Evolutionary conservation across 1,140 invertebrate species (phyloP).

Genomic region (Scaptomyza graminum): DNA sequence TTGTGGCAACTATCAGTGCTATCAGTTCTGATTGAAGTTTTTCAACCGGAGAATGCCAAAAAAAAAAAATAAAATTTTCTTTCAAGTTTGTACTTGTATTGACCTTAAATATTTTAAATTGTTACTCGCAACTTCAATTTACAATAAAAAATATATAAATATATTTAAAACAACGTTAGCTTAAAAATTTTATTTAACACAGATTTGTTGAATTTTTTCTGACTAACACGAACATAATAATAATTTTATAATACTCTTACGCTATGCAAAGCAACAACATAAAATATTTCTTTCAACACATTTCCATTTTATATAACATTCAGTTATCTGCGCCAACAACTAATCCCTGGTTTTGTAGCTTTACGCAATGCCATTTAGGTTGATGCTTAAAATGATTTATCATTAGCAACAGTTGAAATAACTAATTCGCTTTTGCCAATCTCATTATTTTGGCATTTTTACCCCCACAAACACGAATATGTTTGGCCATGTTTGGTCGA

Average conservation of each 20-base stretch:
- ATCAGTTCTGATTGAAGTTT: conserved; percentile 14
- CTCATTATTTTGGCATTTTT: conserved; percentile 24
- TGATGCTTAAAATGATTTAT: conserved; percentile 1
- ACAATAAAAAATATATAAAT: too few species aligned
- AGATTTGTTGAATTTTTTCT: too few species aligned
- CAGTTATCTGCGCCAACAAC: not conserved
- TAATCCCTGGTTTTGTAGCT: not conserved
- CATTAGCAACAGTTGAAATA: conserved; percentile 15
- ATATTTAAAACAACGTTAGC: too few species aligned
- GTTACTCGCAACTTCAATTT: too few species aligned
- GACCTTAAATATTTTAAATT: too few species aligned
- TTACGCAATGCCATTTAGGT: not conserved
- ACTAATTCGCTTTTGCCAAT: conserved; percentile 29
- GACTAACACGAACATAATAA: too few species aligned
- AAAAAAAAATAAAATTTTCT: too few species aligned
- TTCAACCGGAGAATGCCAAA: not conserved
- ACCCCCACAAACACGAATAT: conserved; percentile 5
- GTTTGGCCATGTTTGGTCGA: conserved; percentile 35
- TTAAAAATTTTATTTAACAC: too few species aligned
- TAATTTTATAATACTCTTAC: too few species aligned
- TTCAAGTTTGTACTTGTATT: too few species aligned
- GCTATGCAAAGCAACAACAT: not conserved
- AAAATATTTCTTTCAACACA: not conserved
- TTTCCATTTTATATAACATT: not conserved
- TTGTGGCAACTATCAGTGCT: conserved; percentile 22